phyloP scores from a whole-genome alignment of 2,113 vertebrate species.

The Ictalurus furcatus region DNA sequence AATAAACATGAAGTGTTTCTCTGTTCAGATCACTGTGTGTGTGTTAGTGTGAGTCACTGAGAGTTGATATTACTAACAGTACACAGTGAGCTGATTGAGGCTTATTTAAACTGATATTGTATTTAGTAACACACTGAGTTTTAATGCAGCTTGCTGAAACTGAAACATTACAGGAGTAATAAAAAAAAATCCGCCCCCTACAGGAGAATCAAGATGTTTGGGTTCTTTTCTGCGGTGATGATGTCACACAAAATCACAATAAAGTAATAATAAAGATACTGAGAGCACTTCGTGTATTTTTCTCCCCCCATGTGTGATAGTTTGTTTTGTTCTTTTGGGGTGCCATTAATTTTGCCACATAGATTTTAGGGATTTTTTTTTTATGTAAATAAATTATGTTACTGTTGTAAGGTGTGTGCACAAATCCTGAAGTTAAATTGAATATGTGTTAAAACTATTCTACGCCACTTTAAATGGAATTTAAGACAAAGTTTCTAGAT shows the following conservation, averaged over 20 bases:
- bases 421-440: neutral
- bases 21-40: neutral
- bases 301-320: no score
- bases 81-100: neutral
- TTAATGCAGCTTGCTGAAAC: conserved; percentile 4
- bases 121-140: neutral
- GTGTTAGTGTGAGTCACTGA: no score
- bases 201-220: neutral
- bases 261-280: neutral
- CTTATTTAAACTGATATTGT: neutral
- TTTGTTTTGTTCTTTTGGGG: neutral
- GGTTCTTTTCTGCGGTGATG: neutral
- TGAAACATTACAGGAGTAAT: neutral
- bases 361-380: neutral
- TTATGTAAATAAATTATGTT: neutral
- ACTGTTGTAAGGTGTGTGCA: neutral
- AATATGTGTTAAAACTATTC: neutral
- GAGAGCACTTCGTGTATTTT: neutral
- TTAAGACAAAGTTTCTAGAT: neutral
- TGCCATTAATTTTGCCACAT: neutral
- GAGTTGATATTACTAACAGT: neutral
- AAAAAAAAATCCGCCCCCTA: neutral
- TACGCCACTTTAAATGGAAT: neutral
- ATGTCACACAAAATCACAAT: neutral
- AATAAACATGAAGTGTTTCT: no score